phyloP scores from a whole-genome alignment of 2,888 invertebrate genomes.

The Drosophila anomalipes region DNA sequence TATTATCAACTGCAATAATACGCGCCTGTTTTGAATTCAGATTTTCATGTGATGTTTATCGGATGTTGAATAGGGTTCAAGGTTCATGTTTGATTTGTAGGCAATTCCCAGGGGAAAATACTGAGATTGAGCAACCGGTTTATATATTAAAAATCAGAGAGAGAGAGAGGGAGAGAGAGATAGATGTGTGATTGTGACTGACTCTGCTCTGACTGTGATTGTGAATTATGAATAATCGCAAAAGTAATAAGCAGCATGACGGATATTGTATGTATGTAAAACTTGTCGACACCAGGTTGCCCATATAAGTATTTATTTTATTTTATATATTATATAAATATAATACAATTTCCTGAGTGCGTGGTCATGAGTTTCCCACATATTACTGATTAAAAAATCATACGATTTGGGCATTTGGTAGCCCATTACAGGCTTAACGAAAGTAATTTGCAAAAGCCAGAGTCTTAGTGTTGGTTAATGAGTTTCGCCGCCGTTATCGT shows the following conservation, averaged over 20 bases:
- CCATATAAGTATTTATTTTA: conserved; percentile 11
- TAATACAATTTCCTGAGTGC: conserved; percentile 41
- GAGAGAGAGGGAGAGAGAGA: neutral
- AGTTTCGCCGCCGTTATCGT: neutral
- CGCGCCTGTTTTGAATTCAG: too few relatives aligned
- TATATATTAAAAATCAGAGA: neutral
- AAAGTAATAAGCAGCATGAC: conserved; percentile 27
- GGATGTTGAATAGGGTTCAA: neutral
- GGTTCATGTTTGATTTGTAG: neutral
- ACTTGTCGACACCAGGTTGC: conserved; percentile 45
- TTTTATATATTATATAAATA: conserved; percentile 6
- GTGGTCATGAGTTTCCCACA: conserved; percentile 31
- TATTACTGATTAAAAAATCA: conserved; percentile 36
- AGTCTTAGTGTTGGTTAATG: conserved; percentile 16
- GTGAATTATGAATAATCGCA: conserved; percentile 42
- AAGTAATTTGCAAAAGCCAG: conserved; percentile 8
- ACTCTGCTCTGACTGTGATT: conserved; percentile 8
- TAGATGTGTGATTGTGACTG: neutral
- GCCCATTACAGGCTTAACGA: conserved; percentile 33
- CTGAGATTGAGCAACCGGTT: neutral
- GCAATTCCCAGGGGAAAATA: neutral
- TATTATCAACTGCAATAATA: too few relatives aligned
- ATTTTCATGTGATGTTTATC: neutral
- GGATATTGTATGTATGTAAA: conserved; percentile 7
- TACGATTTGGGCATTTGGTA: conserved; percentile 33